These are phyloP conservation scores for Strigamia transsilvanica DNA, from an alignment of 2,888 invertebrate species.

Conservation along the genomic window DNA sequence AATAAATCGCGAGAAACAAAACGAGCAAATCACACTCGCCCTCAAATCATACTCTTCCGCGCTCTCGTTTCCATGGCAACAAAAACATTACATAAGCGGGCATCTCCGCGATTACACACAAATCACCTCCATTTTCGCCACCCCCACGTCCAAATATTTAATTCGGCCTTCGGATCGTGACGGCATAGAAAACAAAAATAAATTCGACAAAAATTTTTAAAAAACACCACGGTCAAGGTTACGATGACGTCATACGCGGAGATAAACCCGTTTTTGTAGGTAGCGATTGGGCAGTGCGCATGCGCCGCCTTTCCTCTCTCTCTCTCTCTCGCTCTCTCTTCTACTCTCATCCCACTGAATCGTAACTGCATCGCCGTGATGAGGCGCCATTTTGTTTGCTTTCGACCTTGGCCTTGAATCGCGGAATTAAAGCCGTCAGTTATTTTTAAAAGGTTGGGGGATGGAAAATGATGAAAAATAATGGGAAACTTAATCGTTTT, in stretches of 20 bases:
- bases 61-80: background rate
- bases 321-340: background rate
- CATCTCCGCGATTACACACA: background rate
- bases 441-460: background rate
- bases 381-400: background rate
- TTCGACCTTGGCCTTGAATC: conserved; percentile 23
- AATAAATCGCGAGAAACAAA: background rate
- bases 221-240: background rate
- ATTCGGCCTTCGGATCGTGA: background rate
- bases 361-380: background rate
- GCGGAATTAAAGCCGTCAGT: background rate
- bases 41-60: background rate
- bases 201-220: background rate
- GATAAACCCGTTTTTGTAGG: background rate
- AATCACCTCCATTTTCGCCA: background rate
- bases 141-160: background rate
- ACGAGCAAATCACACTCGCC: background rate
- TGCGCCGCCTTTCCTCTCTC: background rate
- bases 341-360: background rate
- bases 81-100: background rate
- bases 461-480: too few species aligned
- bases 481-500: too few species aligned
- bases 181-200: background rate
- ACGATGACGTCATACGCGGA: background rate
- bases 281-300: background rate